phyloP scores from a whole-genome alignment of 2,113 vertebrate genomes.

The Thunnus maccoyii region DNA sequence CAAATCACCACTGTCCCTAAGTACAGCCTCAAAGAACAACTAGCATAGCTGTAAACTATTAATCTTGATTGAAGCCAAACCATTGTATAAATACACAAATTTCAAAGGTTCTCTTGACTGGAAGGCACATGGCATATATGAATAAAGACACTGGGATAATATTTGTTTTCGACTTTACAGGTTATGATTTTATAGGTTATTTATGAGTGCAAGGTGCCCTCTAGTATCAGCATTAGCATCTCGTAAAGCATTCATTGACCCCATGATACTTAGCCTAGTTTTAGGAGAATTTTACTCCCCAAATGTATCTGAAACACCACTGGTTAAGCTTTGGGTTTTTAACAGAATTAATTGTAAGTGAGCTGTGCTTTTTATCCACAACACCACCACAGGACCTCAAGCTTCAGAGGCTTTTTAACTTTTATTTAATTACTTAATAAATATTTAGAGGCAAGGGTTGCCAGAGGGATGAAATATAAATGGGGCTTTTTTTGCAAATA shows the following conservation, averaged over 20 bases:
- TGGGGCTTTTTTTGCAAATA: constrained; percentile 65
- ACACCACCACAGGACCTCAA: constrained; percentile 49
- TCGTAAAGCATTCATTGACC: constrained; percentile 19
- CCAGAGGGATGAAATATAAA: constrained; percentile 73
- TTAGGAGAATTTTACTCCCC: constrained; percentile 14
- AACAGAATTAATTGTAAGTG: constrained; percentile 60
- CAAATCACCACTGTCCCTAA: no score
- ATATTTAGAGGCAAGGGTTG: constrained; percentile 78
- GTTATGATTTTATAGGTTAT: background rate
- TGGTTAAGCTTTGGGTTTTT: constrained; percentile 47
- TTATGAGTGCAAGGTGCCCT: background rate
- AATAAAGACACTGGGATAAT: background rate
- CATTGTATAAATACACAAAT: no score
- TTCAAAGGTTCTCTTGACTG: background rate
- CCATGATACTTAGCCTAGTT: constrained; percentile 1
- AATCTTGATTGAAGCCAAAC: no score
- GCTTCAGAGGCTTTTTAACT: constrained; percentile 70
- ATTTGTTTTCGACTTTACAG: constrained; percentile 1
- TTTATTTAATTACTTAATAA: constrained; percentile 81
- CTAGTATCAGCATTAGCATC: constrained; percentile 2
- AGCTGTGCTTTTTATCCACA: constrained; percentile 55
- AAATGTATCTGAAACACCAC: constrained; percentile 21
- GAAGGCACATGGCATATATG: background rate
- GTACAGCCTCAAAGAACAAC: background rate
- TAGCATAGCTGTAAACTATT: background rate